A percentile compares a stretch with the other conserved stretches of the same genome.
Conservation (phyloP, 2,888 invertebrate species). For the Alloplasta piceator region DNA sequence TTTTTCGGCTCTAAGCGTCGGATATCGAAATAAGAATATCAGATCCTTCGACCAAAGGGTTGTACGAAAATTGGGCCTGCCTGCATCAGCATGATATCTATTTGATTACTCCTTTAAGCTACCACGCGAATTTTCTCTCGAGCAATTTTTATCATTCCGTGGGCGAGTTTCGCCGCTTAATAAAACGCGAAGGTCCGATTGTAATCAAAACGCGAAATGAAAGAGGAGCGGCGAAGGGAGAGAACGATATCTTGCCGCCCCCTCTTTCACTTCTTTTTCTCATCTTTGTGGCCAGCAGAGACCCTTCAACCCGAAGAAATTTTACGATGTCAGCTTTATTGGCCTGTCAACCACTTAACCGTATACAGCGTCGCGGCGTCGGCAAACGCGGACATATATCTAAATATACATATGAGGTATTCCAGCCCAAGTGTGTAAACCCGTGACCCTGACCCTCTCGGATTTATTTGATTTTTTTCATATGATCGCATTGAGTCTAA, state of each 20-base stretch:
- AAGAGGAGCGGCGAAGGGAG: constrained; percentile 14
- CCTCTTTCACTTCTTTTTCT: neutral
- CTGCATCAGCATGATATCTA: constrained; percentile 47
- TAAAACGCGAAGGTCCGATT: constrained; percentile 17
- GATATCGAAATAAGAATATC: constrained; percentile 49
- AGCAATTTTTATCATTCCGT: neutral
- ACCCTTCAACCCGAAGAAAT: constrained; percentile 59
- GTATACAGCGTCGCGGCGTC: constrained; percentile 44
- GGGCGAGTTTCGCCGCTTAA: no score
- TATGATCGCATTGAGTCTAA: no score
- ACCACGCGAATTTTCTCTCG: constrained; percentile 18
- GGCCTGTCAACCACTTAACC: constrained; percentile 70
- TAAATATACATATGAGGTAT: neutral
- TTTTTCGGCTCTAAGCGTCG: constrained; percentile 21
- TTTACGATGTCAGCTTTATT: constrained; percentile 70
- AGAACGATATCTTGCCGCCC: constrained; percentile 20
- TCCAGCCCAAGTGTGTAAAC: no score
- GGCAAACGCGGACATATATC: constrained; percentile 36
- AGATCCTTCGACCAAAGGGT: neutral
- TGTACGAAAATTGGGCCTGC: neutral
- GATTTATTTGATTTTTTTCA: no score
- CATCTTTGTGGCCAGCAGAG: constrained; percentile 1
- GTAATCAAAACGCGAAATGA: constrained; percentile 65
- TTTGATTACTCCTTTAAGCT: constrained; percentile 48
- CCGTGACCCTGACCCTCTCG: no score